Evolutionary conservation across 2,888 invertebrate genomes (phyloP), one percentile per base, ranked within the genome.

Genomic region (Cryptocephalus primarius): DNA sequence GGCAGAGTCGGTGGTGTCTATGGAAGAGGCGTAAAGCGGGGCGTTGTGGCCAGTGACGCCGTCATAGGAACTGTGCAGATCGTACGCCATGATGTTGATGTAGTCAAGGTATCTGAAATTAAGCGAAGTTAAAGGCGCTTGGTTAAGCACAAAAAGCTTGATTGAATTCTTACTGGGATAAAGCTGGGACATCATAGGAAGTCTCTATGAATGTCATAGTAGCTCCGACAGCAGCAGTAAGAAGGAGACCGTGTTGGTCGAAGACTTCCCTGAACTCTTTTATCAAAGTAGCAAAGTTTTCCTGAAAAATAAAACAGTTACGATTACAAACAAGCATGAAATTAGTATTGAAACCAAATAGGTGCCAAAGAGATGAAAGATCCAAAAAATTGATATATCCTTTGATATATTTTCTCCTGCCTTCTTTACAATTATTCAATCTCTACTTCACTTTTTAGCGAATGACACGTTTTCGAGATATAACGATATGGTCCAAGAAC

Each of bases 1-100:
- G 13, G 59, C 49, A 0, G 59, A 32, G 0, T 58, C 60, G 0
- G 68, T 61, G 40, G 74, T 72, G 2, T 69, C 70, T n/a, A 66
- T 57, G 0, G 75, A 70, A 14, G 76, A 72, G 12, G 67, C 65
- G 50, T 76, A 77, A 0, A 88, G 69, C 0, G 84, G 81, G 0
- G 86, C 75, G 59, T 86, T 83, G 45, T 82, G 76, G 0, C 83
- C 85, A 1, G 82, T 79, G 6, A 49, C 50, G 61, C 43, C 56
- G 32, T 86, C 82, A 79, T 81, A 84, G 1, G 78, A 66, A 1
- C 85, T 85, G 55, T 85, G 79, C 55, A 85, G 69, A 59, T 77
- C 76, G 55, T 76, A 77, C 2, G 72, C 65, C 76, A 77, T 76
- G 22, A 76, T 57, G 39, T 72, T 67, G 36, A 75, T 67, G 44